Base-by-base conservation (phyloP, 2,113 vertebrate species). In the Perognathus longimembris region DNA sequence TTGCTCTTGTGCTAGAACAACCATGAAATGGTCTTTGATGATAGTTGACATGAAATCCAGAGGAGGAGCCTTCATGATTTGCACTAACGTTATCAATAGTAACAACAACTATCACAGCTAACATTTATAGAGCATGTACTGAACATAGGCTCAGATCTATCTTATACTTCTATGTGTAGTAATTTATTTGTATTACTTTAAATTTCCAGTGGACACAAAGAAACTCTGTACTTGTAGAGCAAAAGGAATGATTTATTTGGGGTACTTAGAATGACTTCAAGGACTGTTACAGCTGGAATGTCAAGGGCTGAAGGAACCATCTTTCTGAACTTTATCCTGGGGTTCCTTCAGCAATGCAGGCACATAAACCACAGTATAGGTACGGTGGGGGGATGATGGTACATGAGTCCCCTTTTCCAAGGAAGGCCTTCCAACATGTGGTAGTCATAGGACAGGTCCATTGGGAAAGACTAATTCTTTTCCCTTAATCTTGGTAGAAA, bases 121-220 rank as follows among this genome's bases (percentile, higher is more conserved):
- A 69, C 59, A 34, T 40, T 83, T 85, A 57, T 59, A 76, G 67
- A 92, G 50, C 75, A 92, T 21, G 76, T 75, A 42, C 34, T 92
- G 42, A 54, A 69, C 69, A 54, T 38, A 77, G 45, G 9, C 12
- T 6, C 57, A 86, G 59, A 7, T 90, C 11, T 94, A 26, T 90
- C 77, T 71, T 81, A 90, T 89, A 40, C 36, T 73, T 24, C 71
- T 88, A 83, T 70, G 64, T 67, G 11, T n/a, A 63, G 71, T 61
- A 66, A 34, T 21, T 82, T 30, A 78, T 64, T 88, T 92, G 69
- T 73, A 54, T 7, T 34, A 78, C 34, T 67, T 66, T 34, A 38
- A 84, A 90, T 69, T 45, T 6, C 57, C 12, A 79, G 4, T 74
- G 8, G 45, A 71, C 18, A 73, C 63, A 21, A 28, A 7, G 20